Percentiles rank a stretch among this genome's conserved stretches.
Evolutionary conservation across 1,140 invertebrate genomes (phyloP).

Genomic region (Nasonia giraulti): DNA sequence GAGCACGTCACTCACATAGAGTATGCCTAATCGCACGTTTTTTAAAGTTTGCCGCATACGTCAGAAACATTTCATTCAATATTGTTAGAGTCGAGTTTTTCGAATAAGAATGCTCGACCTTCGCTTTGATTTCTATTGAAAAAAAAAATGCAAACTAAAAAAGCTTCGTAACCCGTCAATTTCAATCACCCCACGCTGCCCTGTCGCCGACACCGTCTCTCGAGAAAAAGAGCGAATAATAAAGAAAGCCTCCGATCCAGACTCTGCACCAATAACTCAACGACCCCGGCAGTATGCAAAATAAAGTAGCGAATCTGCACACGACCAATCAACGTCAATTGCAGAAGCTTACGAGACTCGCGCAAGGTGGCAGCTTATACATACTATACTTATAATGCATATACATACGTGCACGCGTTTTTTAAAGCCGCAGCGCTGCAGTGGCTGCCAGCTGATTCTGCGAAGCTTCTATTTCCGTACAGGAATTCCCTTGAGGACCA

Average conservation of each 20-base stretch:
- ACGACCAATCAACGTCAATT: background rate
- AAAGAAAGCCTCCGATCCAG: background rate
- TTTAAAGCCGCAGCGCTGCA: background rate
- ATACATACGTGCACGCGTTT: background rate
- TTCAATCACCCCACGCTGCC: background rate
- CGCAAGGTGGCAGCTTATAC: slow-evolving; percentile 1
- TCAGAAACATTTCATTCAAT: background rate
- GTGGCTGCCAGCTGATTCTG: slow-evolving; percentile 24
- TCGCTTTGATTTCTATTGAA: background rate
- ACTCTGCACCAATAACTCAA: background rate
- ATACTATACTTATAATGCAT: too few relatives aligned
- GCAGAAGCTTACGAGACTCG: background rate
- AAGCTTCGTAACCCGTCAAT: background rate
- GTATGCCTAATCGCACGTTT: background rate
- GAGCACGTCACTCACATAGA: background rate
- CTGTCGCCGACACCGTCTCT: too few relatives aligned
- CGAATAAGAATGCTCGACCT: background rate
- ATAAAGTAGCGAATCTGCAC: background rate
- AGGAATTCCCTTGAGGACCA: slow-evolving; percentile 19
- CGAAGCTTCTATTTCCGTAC: slow-evolving; percentile 37
- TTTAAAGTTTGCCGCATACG: background rate
- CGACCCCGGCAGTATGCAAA: background rate
- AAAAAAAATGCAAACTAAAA: background rate
- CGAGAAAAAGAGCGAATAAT: too few relatives aligned
- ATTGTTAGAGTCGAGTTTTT: background rate